Percentiles rank a stretch among this genome's conserved stretches.
These are phyloP conservation scores for Copsychus sechellarum DNA, from an alignment of 2,113 vertebrate genomes.

Conservation along the genomic window DNA sequence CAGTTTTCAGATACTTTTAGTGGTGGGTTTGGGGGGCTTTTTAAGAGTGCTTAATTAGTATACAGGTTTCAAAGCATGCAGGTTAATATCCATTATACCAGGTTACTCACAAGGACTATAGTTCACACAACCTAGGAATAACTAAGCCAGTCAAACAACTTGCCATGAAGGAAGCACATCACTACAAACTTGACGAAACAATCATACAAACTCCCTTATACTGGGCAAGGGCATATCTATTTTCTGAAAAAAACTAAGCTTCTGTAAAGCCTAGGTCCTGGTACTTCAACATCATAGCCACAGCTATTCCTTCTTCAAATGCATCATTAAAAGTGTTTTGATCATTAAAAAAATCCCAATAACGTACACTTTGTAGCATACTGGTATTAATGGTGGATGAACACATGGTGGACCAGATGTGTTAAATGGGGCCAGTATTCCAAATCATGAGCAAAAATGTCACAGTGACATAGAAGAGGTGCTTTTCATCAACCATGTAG, in stretches of 20 bases:
- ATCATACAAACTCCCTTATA: neutral
- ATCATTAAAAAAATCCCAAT: neutral
- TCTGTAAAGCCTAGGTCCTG: neutral
- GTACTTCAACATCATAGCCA: neutral
- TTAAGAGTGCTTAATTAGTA: neutral
- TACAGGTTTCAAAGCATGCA: neutral
- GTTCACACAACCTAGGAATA: neutral
- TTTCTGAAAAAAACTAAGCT: neutral
- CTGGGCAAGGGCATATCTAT: neutral
- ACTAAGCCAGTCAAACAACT: neutral
- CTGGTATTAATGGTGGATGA: neutral
- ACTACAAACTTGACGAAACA: neutral
- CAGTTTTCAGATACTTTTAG: neutral
- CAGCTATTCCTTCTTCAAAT: neutral
- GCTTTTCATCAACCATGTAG: neutral
- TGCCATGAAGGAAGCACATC: neutral
- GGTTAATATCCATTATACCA: neutral
- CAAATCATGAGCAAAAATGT: neutral
- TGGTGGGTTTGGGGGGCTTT: rapidly evolving
- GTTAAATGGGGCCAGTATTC: neutral
- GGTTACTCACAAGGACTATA: neutral
- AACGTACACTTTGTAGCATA: rapidly evolving
- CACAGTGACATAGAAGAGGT: neutral
- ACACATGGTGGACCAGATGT: rapidly evolving
- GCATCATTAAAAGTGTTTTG: neutral